Percentiles rank a stretch among this genome's conserved stretches.
phyloP scores from a whole-genome alignment of 2,797 vertebrate species.

The Lindbergichthys nudifrons region DNA sequence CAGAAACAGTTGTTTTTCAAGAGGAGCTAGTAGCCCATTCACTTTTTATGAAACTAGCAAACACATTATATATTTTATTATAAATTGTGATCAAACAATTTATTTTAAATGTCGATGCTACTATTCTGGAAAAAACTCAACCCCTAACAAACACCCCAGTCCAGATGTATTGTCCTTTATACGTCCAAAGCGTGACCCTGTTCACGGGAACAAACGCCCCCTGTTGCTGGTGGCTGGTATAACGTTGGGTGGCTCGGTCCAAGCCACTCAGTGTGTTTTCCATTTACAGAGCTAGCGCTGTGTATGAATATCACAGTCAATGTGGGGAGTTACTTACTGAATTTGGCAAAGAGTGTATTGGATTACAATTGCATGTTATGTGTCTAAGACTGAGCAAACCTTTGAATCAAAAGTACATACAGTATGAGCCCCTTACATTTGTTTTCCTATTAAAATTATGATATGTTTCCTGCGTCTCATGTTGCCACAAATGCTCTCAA shows the following conservation, averaged over 20 bases:
- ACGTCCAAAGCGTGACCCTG: too few relatives aligned
- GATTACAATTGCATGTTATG: not conserved
- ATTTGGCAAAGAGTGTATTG: too few relatives aligned
- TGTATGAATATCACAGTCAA: too few relatives aligned
- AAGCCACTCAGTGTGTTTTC: too few relatives aligned
- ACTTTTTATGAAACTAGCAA: not conserved
- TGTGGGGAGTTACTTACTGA: too few relatives aligned
- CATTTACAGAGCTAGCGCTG: too few relatives aligned
- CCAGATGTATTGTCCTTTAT: too few relatives aligned
- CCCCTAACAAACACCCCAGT: too few relatives aligned
- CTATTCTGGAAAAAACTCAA: too few relatives aligned
- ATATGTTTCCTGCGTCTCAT: slow-evolving; percentile 5
- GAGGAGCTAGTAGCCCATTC: not conserved
- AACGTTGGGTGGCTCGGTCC: too few relatives aligned
- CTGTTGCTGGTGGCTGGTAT: too few relatives aligned
- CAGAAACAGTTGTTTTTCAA: not conserved
- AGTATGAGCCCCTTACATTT: not conserved
- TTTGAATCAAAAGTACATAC: not conserved
- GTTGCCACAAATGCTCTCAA: slow-evolving; percentile 34
- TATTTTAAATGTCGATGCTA: not conserved
- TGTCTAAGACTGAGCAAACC: not conserved
- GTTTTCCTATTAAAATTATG: not conserved
- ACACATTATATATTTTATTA: not conserved
- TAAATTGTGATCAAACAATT: not conserved
- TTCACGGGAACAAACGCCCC: too few relatives aligned